Evolutionary conservation across 2,888 invertebrate species (phyloP).

Genomic region (Theretra japonica): DNA sequence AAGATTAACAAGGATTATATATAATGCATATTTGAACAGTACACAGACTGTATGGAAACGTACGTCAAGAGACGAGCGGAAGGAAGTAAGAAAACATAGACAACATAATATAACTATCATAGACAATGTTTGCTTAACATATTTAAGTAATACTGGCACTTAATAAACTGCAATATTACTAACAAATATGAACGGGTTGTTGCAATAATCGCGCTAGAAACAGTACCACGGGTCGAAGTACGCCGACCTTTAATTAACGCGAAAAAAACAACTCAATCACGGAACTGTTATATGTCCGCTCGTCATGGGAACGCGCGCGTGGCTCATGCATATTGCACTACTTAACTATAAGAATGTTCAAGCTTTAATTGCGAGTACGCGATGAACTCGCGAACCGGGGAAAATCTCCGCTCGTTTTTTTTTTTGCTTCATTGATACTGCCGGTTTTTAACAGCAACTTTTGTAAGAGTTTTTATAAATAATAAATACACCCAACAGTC

Average conservation of each 20-base stretch:
- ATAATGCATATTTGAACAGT: too few species aligned
- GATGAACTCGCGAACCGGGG: conserved; percentile 38
- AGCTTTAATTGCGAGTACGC: conserved; percentile 55
- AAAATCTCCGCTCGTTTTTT: conserved; percentile 26
- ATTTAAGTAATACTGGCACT: too few species aligned
- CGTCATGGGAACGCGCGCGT: conserved; percentile 74
- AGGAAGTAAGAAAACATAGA: too few species aligned
- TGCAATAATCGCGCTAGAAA: background rate
- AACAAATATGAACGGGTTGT: too few species aligned
- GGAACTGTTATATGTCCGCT: conserved; percentile 65
- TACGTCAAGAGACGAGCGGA: too few species aligned
- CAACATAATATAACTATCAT: too few species aligned
- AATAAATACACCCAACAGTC: too few species aligned
- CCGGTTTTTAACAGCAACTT: background rate
- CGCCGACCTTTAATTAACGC: conserved; percentile 68
- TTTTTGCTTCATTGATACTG: background rate
- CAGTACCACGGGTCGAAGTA: conserved; percentile 57
- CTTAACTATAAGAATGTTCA: conserved; percentile 56
- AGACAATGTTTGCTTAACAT: too few species aligned
- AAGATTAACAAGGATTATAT: too few species aligned
- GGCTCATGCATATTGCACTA: conserved; percentile 82
- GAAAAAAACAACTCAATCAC: conserved; percentile 73
- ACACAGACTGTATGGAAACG: too few species aligned
- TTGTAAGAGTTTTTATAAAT: too few species aligned
- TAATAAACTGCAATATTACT: too few species aligned